Conservation (phyloP, 2,113 vertebrate genomes). For the Corapipo altera region DNA sequence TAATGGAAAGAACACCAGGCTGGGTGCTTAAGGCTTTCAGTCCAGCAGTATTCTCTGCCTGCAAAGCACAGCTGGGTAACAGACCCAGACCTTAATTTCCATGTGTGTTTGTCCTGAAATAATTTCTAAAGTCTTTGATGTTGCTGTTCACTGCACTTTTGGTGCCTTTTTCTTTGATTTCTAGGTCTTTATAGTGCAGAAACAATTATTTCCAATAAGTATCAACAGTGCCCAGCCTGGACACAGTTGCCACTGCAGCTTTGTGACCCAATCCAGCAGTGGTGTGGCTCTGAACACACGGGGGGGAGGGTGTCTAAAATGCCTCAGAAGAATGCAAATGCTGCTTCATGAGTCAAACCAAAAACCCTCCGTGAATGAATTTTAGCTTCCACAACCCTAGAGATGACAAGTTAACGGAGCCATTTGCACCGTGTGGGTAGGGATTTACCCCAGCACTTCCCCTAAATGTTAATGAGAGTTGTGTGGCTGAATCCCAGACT, state of each 20-base stretch:
- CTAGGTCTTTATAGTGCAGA: background rate
- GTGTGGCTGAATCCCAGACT: constrained; percentile 1
- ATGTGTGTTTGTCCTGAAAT: background rate
- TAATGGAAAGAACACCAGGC: background rate
- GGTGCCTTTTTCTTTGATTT: background rate
- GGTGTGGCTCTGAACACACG: background rate
- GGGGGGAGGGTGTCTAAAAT: background rate
- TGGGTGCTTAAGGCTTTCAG: background rate
- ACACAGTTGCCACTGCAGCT: background rate
- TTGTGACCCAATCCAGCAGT: background rate
- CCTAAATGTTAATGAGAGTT: background rate
- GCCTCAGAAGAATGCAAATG: background rate
- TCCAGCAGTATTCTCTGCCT: background rate
- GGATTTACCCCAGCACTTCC: background rate
- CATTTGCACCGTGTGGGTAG: background rate
- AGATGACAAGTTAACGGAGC: constrained; percentile 15
- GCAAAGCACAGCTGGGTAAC: background rate
- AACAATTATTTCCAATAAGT: background rate
- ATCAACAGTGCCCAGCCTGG: background rate
- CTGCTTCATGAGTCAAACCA: background rate
- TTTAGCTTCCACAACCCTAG: background rate
- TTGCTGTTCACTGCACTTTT: background rate
- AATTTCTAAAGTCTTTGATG: background rate
- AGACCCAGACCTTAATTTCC: background rate
- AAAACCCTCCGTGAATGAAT: background rate